A percentile compares a stretch with the other conserved stretches of the same genome.
phyloP scores from a whole-genome alignment of 2,113 vertebrate species.

The Ginglymostoma cirratum region DNA sequence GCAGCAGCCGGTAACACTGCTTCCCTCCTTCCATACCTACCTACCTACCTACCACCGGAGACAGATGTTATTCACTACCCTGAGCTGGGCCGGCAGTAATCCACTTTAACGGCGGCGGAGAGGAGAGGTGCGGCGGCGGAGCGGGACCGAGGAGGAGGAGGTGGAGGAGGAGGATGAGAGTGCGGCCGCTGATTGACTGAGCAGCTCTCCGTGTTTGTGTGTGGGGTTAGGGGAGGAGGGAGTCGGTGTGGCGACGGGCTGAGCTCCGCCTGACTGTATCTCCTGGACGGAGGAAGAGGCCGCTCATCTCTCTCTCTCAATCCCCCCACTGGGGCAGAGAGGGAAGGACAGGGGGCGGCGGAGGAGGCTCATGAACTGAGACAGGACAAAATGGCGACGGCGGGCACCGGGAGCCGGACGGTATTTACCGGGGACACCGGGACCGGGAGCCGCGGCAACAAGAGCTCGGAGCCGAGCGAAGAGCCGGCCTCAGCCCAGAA shows the following conservation, averaged over 20 bases:
- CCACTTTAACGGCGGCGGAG: neutral
- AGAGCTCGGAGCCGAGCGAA: neutral
- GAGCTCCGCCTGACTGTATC: neutral
- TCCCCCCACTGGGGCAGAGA: too few relatives aligned
- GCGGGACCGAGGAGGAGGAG: neutral
- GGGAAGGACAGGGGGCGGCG: neutral
- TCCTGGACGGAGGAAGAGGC: neutral
- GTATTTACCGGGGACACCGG: neutral
- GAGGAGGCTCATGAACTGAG: constrained; percentile 13
- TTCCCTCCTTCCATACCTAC: neutral
- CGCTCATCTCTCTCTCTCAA: too few relatives aligned
- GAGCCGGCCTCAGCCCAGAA: neutral
- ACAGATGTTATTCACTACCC: neutral
- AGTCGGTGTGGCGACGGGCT: neutral
- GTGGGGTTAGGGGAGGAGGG: neutral
- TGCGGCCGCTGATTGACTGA: neutral
- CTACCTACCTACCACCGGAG: neutral
- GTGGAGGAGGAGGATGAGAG: neutral
- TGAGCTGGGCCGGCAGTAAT: neutral
- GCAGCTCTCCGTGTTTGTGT: neutral
- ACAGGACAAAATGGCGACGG: constrained; percentile 32
- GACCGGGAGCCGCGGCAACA: neutral
- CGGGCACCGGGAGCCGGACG: constrained; percentile 15
- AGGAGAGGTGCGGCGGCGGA: neutral
- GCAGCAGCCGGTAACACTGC: neutral